Conservation (phyloP, 2,888 invertebrate genomes). For the Eristalis pertinax region DNA sequence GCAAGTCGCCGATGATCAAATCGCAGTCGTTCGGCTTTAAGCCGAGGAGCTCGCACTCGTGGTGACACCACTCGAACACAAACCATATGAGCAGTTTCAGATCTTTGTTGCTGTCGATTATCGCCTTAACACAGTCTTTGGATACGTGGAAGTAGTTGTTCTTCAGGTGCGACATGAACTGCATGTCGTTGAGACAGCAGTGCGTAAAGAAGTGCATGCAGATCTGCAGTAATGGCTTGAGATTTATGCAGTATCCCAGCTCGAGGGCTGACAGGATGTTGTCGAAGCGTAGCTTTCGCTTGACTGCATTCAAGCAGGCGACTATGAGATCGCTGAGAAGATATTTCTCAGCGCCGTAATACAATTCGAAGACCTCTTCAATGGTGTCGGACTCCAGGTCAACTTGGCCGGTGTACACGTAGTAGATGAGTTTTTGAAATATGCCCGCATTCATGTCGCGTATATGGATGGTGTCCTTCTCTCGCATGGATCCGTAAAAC, state of each 20-base stretch:
- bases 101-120: constrained; percentile 76
- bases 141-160: constrained; percentile 79
- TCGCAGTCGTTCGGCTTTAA: constrained; percentile 75
- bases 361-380: constrained; percentile 79
- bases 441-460: constrained; percentile 80
- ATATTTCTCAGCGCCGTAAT: constrained; percentile 81
- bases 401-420: constrained; percentile 78
- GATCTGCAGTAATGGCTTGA: constrained; percentile 77
- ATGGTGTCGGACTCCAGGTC: constrained; percentile 76
- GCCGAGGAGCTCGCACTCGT: constrained; percentile 77
- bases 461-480: constrained; percentile 81
- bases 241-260: constrained; percentile 78
- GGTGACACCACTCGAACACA: constrained; percentile 80
- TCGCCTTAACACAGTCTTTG: constrained; percentile 79
- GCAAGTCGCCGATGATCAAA: constrained; percentile 75
- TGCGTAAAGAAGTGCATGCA: constrained; percentile 79
- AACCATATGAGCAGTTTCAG: constrained; percentile 78
- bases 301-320: constrained; percentile 77
- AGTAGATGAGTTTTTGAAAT: constrained; percentile 80
- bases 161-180: constrained; percentile 78
- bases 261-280: constrained; percentile 80
- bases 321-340: constrained; percentile 77
- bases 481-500: constrained; percentile 88
- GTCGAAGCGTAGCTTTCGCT: constrained; percentile 78
- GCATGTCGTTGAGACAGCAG: constrained; percentile 78